These are phyloP conservation scores for Phoeniculus purpureus DNA, from an alignment of 2,797 vertebrate species.

Conservation along the genomic window DNA sequence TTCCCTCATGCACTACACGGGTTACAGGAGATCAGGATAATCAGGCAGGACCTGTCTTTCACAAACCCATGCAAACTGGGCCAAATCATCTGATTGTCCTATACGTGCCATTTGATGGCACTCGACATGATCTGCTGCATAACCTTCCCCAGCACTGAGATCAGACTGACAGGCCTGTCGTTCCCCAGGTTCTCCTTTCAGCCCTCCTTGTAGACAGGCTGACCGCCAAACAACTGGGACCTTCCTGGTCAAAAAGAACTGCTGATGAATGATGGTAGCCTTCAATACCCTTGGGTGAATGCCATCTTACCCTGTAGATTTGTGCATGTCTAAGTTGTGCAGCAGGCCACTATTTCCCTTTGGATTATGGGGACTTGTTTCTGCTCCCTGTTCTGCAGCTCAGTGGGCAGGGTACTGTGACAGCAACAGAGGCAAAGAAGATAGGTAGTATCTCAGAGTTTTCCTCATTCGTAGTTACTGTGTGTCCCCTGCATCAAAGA, in stretches of 20 bases:
- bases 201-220: not conserved
- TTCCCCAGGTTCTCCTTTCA: not conserved
- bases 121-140: not conserved
- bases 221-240: not conserved
- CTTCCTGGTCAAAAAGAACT: not conserved
- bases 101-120: rapidly evolving
- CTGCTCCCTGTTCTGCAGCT: not conserved
- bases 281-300: not conserved
- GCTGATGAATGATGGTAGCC: not conserved
- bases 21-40: not conserved
- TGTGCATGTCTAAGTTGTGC: not conserved
- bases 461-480: not conserved
- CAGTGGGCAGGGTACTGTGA: not conserved
- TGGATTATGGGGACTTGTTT: not conserved
- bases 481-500: not conserved
- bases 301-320: not conserved
- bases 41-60: not conserved
- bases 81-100: not conserved
- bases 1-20: not conserved
- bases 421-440: not conserved
- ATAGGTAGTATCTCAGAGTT: not conserved
- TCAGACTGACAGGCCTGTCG: not conserved
- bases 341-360: not conserved
- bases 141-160: rapidly evolving
- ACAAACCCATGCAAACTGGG: not conserved